Evolutionary conservation across 92 coral and sea anemone genomes (phyloP), one percentile per base, ranked within the genome.

Genomic region (Heliopora coerulea): DNA sequence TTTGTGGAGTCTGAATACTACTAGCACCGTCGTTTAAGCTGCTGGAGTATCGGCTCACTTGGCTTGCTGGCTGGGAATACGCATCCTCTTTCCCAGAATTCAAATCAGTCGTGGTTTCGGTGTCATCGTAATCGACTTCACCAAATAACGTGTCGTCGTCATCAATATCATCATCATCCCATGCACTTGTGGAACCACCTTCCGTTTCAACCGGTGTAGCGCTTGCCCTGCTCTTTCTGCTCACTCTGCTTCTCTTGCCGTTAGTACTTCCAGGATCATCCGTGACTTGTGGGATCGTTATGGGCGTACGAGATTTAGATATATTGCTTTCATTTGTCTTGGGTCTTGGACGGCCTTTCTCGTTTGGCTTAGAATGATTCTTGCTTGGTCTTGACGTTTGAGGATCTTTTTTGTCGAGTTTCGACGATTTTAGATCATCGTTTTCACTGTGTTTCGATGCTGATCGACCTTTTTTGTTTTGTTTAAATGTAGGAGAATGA

Each of bases 91-190:
- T 39, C 25, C 35, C 59, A 9, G 74, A 18, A 31, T 50, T 67
- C 74, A 58, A 67, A 31, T 67, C 74, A 7, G 57, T 67, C 21
- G 44, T 59, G 13, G 74, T 67, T 52, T 33, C 54, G 1, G 74
- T 67, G 59, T 44, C 74, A 26, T 40, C 58, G 19, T 44, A 49
- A 67, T 67, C 74, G 37, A 10, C 70, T 14, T 67, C 74, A 12
- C 46, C 74, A 67, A 61, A 61, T 61, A 61, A 7, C 42, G 67
- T 61, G 21, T 31, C 48, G 4, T 37, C 42, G 31, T 61, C 67
- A n/a, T n/a, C n/a, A n/a, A n/a, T n/a, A 61, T 33, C 67, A 31
- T 67, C 74, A 12, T 67, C 74, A 46, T 67, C 72, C 54, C 56
- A 65, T 18, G 0, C 74, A 67, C 59, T 49, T 32, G 57, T 37